Evolutionary conservation across 2,113 vertebrate species (phyloP), one percentile per base, ranked within the genome.

Genomic region (Nothobranchius kuhntae): DNA sequence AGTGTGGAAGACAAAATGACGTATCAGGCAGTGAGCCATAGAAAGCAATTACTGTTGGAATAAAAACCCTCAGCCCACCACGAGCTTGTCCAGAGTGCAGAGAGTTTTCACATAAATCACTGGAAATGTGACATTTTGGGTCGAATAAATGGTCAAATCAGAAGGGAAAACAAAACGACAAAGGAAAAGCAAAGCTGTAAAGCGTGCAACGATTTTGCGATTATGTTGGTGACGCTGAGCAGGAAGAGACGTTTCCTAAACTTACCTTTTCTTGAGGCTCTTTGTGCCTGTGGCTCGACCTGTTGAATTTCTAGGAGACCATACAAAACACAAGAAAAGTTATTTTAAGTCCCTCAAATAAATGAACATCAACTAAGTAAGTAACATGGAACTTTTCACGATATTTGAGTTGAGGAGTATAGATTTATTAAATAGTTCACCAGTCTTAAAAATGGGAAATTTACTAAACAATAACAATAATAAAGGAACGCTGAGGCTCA

Each of bases 261-360:
- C 60, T 55, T 88, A 93, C 92, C 92, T 92, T 92, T 92, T 73
- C 86, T 82, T 68, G 87, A 81, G 53, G 80, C 82, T 73, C 88
- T 86, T 76, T 91, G 86, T 60, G 85, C 87, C 74, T 87, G 82
- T 12, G 83, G 81, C 42, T 92, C 92, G 55, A 87, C 92, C 73
- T 87, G 88, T 82, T 91, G 78, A 81, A 93, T 90, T 80, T 92
- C 92, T 93, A 86, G 4, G 78, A 84, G 36, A 82, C 65, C 63
- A 66, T 53, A 55, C 6, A 40, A 40, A 48, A 45, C 13, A 65
- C 59, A 73, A 69, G 79, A 63, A 73, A 42, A 56, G 68, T 55
- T 53, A 38, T 54, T 55, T 14, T 38, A 59, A 71, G 48, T 59
- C 17, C 26, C 35, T 6, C 15, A 38, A 30, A 45, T 12, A 45